Percentiles rank a stretch among this genome's conserved stretches.
These are phyloP conservation scores for Philhelius pedissequus DNA, from an alignment of 2,888 invertebrate species.

Conservation along the genomic window DNA sequence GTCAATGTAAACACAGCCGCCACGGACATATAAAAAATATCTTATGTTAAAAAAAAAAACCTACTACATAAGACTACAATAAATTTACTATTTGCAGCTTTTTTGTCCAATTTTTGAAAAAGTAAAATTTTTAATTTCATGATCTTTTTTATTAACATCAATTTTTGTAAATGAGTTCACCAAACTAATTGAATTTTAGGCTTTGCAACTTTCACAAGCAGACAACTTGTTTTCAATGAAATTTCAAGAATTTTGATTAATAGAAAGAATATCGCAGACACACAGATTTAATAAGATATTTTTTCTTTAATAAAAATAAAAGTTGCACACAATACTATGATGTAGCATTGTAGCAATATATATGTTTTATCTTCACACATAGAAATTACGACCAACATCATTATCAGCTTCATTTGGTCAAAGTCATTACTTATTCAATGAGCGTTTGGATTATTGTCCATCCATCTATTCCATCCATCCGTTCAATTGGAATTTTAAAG, in stretches of 20 bases:
- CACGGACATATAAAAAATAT: no score
- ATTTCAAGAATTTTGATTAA: neutral
- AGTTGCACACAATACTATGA: neutral
- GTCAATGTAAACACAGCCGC: no score
- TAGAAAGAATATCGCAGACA: neutral
- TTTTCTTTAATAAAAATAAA: neutral
- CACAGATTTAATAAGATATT: neutral
- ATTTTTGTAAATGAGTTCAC: neutral
- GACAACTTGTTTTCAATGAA: neutral
- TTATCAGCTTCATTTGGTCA: slow-evolving; percentile 62
- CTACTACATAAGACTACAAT: no score
- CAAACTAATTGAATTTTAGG: neutral
- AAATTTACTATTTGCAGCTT: no score
- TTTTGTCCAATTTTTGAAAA: no score
- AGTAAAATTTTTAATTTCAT: no score
- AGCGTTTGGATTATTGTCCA: slow-evolving; percentile 59
- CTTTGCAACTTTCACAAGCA: neutral
- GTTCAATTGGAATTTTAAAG: slow-evolving; percentile 67
- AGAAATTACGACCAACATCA: slow-evolving; percentile 46
- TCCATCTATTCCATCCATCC: slow-evolving; percentile 67
- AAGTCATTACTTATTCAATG: slow-evolving; percentile 54
- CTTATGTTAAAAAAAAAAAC: no score
- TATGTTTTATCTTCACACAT: slow-evolving; percentile 38
- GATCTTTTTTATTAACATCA: no score
- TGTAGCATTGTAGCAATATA: neutral